phyloP scores from a whole-genome alignment of 1,140 invertebrate species.

The Saxidomus purpurata region DNA sequence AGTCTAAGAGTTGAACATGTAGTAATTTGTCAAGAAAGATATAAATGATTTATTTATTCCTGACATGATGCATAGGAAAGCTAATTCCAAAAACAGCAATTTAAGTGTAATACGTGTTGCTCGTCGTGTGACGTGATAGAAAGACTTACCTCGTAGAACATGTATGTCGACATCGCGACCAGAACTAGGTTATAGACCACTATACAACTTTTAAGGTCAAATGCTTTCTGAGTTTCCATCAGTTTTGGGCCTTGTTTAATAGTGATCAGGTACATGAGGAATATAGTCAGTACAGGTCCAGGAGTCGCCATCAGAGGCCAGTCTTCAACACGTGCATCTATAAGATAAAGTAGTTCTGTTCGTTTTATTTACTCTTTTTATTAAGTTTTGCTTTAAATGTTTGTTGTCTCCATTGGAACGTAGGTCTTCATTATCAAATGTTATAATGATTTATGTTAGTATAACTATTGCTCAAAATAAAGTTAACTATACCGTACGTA shows the following conservation, averaged over 20 bases:
- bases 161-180: conserved; percentile 93
- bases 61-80: too few species aligned
- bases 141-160: conserved; percentile 84
- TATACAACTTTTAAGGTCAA: conserved; percentile 92
- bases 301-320: conserved; percentile 86
- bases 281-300: conserved; percentile 81
- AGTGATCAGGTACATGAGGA: conserved; percentile 84
- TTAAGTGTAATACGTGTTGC: too few species aligned
- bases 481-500: not conserved
- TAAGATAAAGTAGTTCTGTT: not conserved
- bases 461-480: not conserved
- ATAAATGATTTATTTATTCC: too few species aligned
- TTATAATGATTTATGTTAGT: not conserved
- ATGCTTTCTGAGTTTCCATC: conserved; percentile 95
- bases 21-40: too few species aligned
- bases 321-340: conserved; percentile 85
- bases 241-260: conserved; percentile 92
- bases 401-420: not conserved
- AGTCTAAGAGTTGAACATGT: too few species aligned
- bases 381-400: not conserved
- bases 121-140: too few species aligned
- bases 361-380: not conserved
- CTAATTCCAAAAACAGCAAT: too few species aligned
- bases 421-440: not conserved
- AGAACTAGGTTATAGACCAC: conserved; percentile 94